These are phyloP conservation scores for Excalfactoria chinensis DNA, from an alignment of 2,113 vertebrate species.

Conservation along the genomic window DNA sequence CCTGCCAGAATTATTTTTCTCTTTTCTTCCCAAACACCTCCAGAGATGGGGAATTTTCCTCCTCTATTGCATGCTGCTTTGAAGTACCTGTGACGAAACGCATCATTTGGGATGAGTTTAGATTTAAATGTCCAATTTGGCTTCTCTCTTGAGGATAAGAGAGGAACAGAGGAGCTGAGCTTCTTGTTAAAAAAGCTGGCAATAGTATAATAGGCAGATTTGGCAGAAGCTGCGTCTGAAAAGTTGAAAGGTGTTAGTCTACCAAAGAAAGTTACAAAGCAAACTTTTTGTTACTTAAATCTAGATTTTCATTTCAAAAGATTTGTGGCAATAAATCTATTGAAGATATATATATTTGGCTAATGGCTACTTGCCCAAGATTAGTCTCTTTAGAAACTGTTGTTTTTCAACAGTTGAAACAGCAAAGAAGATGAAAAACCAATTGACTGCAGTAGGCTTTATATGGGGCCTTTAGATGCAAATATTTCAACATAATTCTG, in stretches of 20 bases:
- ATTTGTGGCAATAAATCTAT: not conserved
- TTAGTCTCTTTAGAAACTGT: not conserved
- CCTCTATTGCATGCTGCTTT: constrained; percentile 17
- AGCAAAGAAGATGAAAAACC: constrained; percentile 20
- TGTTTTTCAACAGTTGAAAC: constrained; percentile 13
- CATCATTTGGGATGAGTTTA: not conserved
- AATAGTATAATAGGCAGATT: not conserved
- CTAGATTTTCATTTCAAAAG: not conserved
- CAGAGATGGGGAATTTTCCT: not conserved
- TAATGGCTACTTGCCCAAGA: not conserved
- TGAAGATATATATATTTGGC: not conserved
- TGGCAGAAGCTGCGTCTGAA: not conserved
- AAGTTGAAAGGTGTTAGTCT: not conserved
- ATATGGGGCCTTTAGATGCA: not conserved
- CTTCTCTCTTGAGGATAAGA: not conserved
- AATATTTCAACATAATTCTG: constrained; percentile 47
- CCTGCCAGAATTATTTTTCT: not conserved
- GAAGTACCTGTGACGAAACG: not conserved
- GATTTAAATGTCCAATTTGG: not conserved
- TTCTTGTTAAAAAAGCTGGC: not conserved
- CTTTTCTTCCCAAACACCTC: not conserved
- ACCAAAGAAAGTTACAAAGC: not conserved
- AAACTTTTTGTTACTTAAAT: not conserved
- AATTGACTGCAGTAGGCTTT: not conserved
- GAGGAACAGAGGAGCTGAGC: not conserved